phyloP scores from a whole-genome alignment of 2,113 vertebrate genomes.

The Cyprinodon brontotheroides region DNA sequence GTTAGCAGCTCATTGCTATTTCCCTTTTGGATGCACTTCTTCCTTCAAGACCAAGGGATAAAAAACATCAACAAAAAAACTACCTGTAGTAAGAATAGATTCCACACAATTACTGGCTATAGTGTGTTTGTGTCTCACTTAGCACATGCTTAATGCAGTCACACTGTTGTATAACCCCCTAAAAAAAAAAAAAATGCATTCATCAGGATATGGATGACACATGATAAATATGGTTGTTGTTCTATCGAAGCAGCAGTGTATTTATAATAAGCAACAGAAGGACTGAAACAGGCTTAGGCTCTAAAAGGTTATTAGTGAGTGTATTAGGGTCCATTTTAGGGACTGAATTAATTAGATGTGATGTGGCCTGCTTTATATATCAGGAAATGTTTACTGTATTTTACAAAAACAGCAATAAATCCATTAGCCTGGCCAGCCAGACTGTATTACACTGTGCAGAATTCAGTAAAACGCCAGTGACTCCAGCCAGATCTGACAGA shows the following conservation, averaged over 20 bases:
- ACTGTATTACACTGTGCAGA: too few relatives aligned
- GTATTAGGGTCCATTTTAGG: not conserved
- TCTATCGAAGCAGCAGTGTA: not conserved
- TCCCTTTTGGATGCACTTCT: not conserved
- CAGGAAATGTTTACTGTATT: not conserved
- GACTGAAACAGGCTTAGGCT: not conserved
- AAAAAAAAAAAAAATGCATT: too few relatives aligned
- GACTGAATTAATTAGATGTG: not conserved
- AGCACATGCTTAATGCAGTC: slow-evolving; percentile 7
- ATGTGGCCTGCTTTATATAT: not conserved
- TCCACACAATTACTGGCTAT: slow-evolving; percentile 17
- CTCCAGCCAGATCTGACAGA: too few relatives aligned
- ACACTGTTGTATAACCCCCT: not conserved
- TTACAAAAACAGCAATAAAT: not conserved
- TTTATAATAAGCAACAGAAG: not conserved
- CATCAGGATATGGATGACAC: not conserved
- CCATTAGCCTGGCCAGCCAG: too few relatives aligned
- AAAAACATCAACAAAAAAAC: not conserved
- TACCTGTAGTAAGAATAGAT: not conserved
- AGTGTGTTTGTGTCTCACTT: slow-evolving; percentile 1
- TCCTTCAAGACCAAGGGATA: not conserved
- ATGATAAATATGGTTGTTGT: not conserved
- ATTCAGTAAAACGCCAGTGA: too few relatives aligned
- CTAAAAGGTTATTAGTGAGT: not conserved
- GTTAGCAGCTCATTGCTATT: not conserved